Evolutionary conservation across 2,797 vertebrate species (phyloP).

Genomic region (Diplodus sargus): DNA sequence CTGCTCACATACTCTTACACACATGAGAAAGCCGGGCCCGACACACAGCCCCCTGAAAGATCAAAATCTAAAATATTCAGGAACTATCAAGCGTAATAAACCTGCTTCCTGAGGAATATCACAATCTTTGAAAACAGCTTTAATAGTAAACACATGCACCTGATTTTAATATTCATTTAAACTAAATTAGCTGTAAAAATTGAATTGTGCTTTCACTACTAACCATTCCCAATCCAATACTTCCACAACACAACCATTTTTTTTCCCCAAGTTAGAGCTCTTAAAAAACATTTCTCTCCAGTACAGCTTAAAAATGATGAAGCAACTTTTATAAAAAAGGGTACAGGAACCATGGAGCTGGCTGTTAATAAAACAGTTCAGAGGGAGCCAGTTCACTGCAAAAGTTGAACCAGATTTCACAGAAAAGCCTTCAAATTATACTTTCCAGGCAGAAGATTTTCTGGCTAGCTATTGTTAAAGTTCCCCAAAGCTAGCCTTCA

Average conservation of each 20-base stretch:
- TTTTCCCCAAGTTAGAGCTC: constrained; percentile 7
- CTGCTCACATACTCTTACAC: constrained; percentile 16
- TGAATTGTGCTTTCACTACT: constrained; percentile 9
- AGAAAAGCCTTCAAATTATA: constrained; percentile 65
- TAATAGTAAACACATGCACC: neutral
- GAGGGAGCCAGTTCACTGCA: constrained; percentile 47
- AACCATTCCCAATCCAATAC: constrained; percentile 6
- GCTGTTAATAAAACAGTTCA: constrained; percentile 54
- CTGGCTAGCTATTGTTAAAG: constrained; percentile 61
- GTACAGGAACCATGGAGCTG: constrained; percentile 2
- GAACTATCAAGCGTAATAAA: constrained; percentile 1
- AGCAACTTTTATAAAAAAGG: constrained; percentile 40
- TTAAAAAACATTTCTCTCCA: constrained; percentile 29
- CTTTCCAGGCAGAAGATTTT: constrained; percentile 66
- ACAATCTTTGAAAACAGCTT: neutral
- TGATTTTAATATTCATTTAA: constrained; percentile 9
- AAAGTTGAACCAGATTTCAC: constrained; percentile 61
- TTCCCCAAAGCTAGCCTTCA: constrained; percentile 72
- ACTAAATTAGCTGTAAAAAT: constrained; percentile 17
- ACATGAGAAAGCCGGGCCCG: constrained; percentile 12
- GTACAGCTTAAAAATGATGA: constrained; percentile 49
- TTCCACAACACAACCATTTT: neutral
- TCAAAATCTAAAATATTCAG: constrained; percentile 15
- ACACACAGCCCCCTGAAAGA: constrained; percentile 10
- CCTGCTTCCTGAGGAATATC: constrained; percentile 20